Base-by-base conservation (phyloP, 2,113 vertebrate species). In the Solenodon paradoxus region DNA sequence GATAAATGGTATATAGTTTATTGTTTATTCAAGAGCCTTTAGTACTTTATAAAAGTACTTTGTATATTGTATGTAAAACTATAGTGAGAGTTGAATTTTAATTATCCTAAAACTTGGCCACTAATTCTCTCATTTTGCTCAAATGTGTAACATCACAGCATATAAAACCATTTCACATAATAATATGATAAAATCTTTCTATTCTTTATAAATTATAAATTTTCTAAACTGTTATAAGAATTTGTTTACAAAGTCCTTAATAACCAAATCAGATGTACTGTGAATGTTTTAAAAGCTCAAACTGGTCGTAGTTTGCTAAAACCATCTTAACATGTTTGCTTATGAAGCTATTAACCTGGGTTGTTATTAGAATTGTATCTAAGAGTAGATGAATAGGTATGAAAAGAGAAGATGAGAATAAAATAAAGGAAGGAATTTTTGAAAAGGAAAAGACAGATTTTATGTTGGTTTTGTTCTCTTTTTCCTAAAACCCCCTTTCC, bases 21-120 rank as follows among this genome's bases (percentile, higher is more conserved):
- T 17, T 86, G 9, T 64, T 91, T 66, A 78, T 42, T 94, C n/a
- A 42, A 35, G 30, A 66, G 9, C 4, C 16, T 20, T 85, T 19
- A 57, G 30, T 80, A 20, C 9, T 20, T 16, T 90, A 30, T 35
- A 72, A 90, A 88, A 68, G 20, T 63, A 38, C 71, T 78, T 57
- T 69, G n/a, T 9, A 38, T 78, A 55, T 55, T n/a, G n/a, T n/a
- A n/a, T n/a, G n/a, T n/a, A n/a, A n/a, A n/a, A n/a, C n/a, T 38
- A 38, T 38, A 86, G 19, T 87, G 28, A 87, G n/a, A 68, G 19
- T 63, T 87, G 68, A 47, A 66, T 74, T 75, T 51, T 79, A 84
- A 74, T 85, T 85, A 68, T 75, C 86, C 45, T 84, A 72, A 78
- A 87, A 77, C n/a, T 90, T 35, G 81, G 11, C 38, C 81, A 81